phyloP scores from a whole-genome alignment of 2,113 vertebrate species.

The Eptesicus fuscus region DNA sequence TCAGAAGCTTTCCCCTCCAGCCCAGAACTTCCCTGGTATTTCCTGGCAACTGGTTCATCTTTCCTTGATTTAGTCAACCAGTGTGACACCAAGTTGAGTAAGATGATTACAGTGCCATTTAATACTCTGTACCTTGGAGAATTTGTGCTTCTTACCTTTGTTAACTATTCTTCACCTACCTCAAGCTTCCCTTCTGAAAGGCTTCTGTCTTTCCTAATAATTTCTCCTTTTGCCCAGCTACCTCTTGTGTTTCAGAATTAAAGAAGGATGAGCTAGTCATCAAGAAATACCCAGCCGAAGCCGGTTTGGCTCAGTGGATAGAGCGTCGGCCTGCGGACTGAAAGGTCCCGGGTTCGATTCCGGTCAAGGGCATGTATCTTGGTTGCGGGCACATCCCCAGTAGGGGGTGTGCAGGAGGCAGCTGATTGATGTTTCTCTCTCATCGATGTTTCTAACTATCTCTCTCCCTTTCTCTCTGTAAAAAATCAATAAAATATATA shows the following conservation, averaged over 20 bases:
- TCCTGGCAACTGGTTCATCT: background rate
- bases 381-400: too few species aligned
- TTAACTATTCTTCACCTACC: background rate
- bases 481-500: too few species aligned
- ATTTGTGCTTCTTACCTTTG: background rate
- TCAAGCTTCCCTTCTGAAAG: background rate
- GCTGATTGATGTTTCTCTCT: too few species aligned
- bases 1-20: background rate
- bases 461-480: too few species aligned
- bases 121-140: background rate
- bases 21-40: background rate
- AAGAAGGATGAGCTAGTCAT: background rate
- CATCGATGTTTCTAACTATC: too few species aligned
- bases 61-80: background rate
- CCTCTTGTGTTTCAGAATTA: background rate
- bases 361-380: too few species aligned
- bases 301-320: too few species aligned
- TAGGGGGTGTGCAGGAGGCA: too few species aligned
- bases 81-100: background rate
- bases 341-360: too few species aligned
- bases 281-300: background rate
- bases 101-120: background rate
- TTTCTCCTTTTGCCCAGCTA: background rate
- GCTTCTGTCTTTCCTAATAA: background rate
- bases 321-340: too few species aligned